Percentiles rank a stretch among this genome's conserved stretches.
Evolutionary conservation across 64 coral and sea anemone genomes (phyloP).

Genomic region (Montipora cactus): DNA sequence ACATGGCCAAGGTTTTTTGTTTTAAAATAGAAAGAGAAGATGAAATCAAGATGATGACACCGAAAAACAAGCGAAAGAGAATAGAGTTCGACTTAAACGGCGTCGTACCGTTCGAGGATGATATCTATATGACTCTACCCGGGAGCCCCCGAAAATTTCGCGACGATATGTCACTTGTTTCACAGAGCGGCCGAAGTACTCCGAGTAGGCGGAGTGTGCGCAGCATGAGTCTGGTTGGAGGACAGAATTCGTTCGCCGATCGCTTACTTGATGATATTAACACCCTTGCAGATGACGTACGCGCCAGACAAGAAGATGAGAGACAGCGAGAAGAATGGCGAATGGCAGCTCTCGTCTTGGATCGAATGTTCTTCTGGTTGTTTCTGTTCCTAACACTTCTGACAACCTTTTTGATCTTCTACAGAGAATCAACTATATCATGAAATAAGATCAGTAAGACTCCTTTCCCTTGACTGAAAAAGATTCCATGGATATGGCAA

Average conservation of each 20-base stretch:
- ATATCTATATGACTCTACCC: constrained; percentile 12
- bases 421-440: constrained; percentile 34
- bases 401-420: constrained; percentile 67
- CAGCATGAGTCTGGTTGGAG: constrained; percentile 67
- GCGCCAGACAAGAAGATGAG: constrained; percentile 85
- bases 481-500: neutral
- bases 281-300: constrained; percentile 86
- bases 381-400: constrained; percentile 23
- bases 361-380: constrained; percentile 77
- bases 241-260: constrained; percentile 75
- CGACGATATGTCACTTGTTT: constrained; percentile 50
- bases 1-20: constrained; percentile 94
- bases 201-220: constrained; percentile 70
- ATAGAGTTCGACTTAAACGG: constrained; percentile 66
- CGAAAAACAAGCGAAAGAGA: constrained; percentile 45
- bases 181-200: constrained; percentile 74
- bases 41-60: constrained; percentile 60
- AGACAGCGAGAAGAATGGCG: constrained; percentile 90
- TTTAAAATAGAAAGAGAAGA: constrained; percentile 81
- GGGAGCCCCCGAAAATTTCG: constrained; percentile 56
- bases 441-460: neutral
- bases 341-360: constrained; percentile 75
- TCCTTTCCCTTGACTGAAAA: neutral
- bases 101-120: constrained; percentile 22
- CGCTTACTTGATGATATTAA: constrained; percentile 89